These are phyloP conservation scores for Rhincodon typus DNA, from an alignment of 2,797 vertebrate species.

Conservation along the genomic window DNA sequence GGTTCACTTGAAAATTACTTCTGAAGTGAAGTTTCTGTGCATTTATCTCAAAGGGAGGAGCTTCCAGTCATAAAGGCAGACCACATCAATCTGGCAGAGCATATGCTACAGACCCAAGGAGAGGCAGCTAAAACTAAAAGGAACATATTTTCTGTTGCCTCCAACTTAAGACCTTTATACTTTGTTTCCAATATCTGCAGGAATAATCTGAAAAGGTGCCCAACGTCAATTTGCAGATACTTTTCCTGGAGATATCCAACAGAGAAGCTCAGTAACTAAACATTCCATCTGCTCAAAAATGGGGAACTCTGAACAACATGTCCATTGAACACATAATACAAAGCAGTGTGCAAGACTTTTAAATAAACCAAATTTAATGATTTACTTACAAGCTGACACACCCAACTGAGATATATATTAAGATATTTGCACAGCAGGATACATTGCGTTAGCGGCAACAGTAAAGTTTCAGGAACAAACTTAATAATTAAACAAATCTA, in stretches of 20 bases:
- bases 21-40: neutral
- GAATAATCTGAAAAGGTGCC: neutral
- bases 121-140: neutral
- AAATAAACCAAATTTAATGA: neutral
- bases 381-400: neutral
- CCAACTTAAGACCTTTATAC: neutral
- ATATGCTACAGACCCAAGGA: neutral
- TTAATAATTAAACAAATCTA: slow-evolving; percentile 14
- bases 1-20: neutral
- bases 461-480: neutral
- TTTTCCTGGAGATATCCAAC: neutral
- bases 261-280: neutral
- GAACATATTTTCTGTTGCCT: neutral
- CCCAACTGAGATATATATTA: neutral
- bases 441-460: neutral
- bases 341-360: neutral
- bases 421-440: neutral
- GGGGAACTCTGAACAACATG: neutral
- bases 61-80: neutral
- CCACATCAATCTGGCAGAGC: neutral
- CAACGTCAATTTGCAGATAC: neutral
- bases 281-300: neutral
- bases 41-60: neutral
- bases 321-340: neutral
- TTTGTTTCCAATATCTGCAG: neutral